A percentile compares a stretch with the other conserved stretches of the same genome.
Conservation (phyloP, 23 tunicate species). For the Styela clava region DNA sequence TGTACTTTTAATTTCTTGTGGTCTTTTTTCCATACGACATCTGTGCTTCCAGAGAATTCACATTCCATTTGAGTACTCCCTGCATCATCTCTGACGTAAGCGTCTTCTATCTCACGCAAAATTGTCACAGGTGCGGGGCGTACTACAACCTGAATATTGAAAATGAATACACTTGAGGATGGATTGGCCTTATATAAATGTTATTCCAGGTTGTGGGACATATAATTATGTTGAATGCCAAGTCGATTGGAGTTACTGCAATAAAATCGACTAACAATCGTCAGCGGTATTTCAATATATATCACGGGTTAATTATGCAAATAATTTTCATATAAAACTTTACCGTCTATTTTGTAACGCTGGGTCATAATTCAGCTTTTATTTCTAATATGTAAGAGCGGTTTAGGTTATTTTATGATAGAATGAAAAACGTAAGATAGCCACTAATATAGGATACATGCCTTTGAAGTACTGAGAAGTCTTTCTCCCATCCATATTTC, state of each 20-base stretch:
- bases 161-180: not conserved
- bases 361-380: too few species aligned
- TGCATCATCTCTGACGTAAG: conserved; percentile 22
- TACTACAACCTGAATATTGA: conserved; percentile 25
- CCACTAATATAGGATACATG: too few species aligned
- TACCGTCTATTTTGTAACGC: too few species aligned
- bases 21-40: conserved; percentile 32
- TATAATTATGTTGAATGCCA: too few species aligned
- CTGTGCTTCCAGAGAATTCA: conserved; percentile 16
- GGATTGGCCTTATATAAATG: not conserved
- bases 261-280: too few species aligned
- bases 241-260: too few species aligned
- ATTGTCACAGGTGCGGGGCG: conserved; percentile 12
- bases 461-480: conserved; percentile 36
- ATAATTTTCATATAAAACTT: too few species aligned
- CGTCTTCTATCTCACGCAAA: conserved; percentile 17
- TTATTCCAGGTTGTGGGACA: not conserved
- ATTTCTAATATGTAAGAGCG: too few species aligned
- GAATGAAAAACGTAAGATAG: too few species aligned
- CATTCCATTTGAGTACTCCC: conserved; percentile 27
- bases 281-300: too few species aligned
- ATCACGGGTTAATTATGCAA: too few species aligned
- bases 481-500: conserved; percentile 17
- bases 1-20: conserved; percentile 19
- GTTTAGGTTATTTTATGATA: too few species aligned